A percentile compares a stretch with the other conserved stretches of the same genome.
These are phyloP conservation scores for Drosophila mimica DNA, from an alignment of 2,888 invertebrate genomes.

Conservation along the genomic window DNA sequence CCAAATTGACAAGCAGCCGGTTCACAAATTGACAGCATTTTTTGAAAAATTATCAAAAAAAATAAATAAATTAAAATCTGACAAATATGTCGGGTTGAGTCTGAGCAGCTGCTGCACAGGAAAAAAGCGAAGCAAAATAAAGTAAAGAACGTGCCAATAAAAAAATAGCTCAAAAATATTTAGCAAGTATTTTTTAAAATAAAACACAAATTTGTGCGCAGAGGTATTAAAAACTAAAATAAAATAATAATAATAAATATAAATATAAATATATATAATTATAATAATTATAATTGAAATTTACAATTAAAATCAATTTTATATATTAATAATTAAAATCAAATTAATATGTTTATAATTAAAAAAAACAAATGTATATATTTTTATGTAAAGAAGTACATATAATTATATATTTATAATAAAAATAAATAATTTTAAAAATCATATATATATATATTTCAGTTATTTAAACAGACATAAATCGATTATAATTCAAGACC, in stretches of 20 bases:
- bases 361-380: too few relatives aligned
- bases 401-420: too few relatives aligned
- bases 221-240: conserved; percentile 29
- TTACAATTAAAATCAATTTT: too few relatives aligned
- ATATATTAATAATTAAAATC: too few relatives aligned
- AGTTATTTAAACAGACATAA: not conserved
- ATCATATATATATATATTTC: not conserved
- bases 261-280: conserved; percentile 1
- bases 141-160: conserved; percentile 63
- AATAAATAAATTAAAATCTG: conserved; percentile 4
- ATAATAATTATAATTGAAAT: not conserved
- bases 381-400: too few relatives aligned
- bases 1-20: conserved; percentile 37
- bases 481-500: not conserved
- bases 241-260: conserved; percentile 12
- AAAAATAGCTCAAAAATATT: conserved; percentile 42
- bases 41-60: conserved; percentile 21
- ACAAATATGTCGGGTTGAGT: conserved; percentile 52
- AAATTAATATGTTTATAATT: too few relatives aligned
- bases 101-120: conserved; percentile 50
- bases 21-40: conserved; percentile 34
- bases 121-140: conserved; percentile 2
- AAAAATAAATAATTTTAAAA: not conserved
- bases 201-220: conserved; percentile 24
- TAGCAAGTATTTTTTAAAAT: conserved; percentile 52